Percentiles rank a stretch among this genome's conserved stretches.
phyloP scores from a whole-genome alignment of 1,140 invertebrate genomes.

The Zaprionus ghesquierei region DNA sequence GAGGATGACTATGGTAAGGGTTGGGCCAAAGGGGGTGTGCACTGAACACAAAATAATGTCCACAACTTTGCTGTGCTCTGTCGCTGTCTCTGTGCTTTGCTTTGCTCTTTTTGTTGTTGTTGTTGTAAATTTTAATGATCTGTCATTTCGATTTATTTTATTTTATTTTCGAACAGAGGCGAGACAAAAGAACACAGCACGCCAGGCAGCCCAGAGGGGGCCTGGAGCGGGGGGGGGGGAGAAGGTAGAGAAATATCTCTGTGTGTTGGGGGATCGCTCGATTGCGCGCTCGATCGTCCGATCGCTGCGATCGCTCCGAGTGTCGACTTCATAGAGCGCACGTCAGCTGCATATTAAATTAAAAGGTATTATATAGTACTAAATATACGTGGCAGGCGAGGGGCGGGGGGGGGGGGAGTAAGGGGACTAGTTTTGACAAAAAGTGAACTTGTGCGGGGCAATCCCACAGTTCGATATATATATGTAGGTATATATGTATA shows the following conservation, averaged over 20 bases:
- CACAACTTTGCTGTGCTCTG: slow-evolving; percentile 49
- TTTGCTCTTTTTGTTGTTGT: slow-evolving; percentile 30
- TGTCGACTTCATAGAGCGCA: slow-evolving; percentile 58
- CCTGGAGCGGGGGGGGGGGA: no score
- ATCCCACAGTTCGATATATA: slow-evolving; percentile 66
- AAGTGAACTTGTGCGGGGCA: slow-evolving; percentile 36
- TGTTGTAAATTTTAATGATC: slow-evolving; percentile 82
- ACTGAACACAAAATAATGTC: slow-evolving; percentile 55
- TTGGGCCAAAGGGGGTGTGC: neutral
- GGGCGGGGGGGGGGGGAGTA: neutral
- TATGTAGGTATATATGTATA: no score
- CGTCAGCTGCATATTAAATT: slow-evolving; percentile 82
- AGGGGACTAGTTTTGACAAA: slow-evolving; percentile 39
- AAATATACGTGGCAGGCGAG: slow-evolving; percentile 51
- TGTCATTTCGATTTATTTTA: slow-evolving; percentile 82
- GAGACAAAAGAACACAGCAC: slow-evolving; percentile 58
- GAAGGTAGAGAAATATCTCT: neutral
- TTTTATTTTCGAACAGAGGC: slow-evolving; percentile 73
- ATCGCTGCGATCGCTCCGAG: slow-evolving; percentile 4
- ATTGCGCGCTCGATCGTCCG: slow-evolving; percentile 28
- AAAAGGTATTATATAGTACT: slow-evolving; percentile 81
- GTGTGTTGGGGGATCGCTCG: slow-evolving; percentile 27
- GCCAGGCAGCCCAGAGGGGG: neutral
- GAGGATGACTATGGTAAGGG: neutral
- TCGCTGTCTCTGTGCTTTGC: slow-evolving; percentile 11